Base-by-base conservation (phyloP, 2,888 invertebrate genomes). In the Timema cristinae region DNA sequence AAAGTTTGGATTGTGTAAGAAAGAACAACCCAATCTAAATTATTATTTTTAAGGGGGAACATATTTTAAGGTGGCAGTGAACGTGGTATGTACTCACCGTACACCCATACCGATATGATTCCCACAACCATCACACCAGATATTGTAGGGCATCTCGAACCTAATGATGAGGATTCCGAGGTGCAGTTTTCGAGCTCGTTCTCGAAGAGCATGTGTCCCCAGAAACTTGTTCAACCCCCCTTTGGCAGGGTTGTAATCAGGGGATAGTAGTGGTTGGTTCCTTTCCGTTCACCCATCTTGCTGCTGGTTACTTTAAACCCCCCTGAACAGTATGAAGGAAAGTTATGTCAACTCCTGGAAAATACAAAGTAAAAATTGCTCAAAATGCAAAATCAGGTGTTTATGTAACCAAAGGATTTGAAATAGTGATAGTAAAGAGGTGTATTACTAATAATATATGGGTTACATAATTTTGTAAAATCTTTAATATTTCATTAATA, bases 31-130 rank as follows among this genome's bases (percentile, higher is more conserved):
- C 32, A 32, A 32, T 32, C 32, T 32, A 32, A 32, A 32, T 32
- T 32, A 32, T 32, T 32, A 32, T 32, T 32, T 32, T 32, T 32
- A 32, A 32, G 32, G 32, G 32, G 32, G 32, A 32, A 32, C 1
- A 32, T 32, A 32, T 32, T 32, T 32, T 32, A 32, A 32, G 32
- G 32, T 32, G 32, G 32, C 32, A 32, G 32, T 32, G 32, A 48
- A 15, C 16, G 7, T 61, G 32, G 32, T 32, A 32, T 32, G 0
- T 16, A 74, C 77, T 76, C 84, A 89, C 78, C 89, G 88, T 0
- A 99, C 98, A 0, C 99, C 98, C 98, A 98, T 99, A 50, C 98
- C 99, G 72, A 99, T 96, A 80, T 98, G 99, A 84, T 96, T 98
- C 75, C 92, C 91, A 81, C 99, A 99, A 70, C 98, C 98, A 56